Base-by-base conservation (phyloP, 2,888 invertebrate genomes). In the Cepaea hortensis region DNA sequence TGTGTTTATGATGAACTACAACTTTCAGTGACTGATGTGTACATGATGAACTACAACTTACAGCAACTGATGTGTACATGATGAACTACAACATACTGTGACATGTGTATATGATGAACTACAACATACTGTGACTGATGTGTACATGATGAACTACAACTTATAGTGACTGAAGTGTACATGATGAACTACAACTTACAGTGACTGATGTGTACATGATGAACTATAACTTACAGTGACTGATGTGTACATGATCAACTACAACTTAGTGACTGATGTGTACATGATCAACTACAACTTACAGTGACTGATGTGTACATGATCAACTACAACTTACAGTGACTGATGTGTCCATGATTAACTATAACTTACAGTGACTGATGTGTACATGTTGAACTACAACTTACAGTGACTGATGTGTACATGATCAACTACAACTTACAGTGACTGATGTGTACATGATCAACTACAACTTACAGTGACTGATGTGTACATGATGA, bases 221-320 rank as follows among this genome's bases (percentile, higher is more conserved):
- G 1, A 55, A 55, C 55, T 55, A 55, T 0, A 55, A 55, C 55
- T 70, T 79, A 86, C 86, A 13, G 0, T n/a, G 46, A 70, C 80
- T 50, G 0, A 23, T 61, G 7, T 50, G 76, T 11, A 84, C 87
- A n/a, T 55, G 55, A 55, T 55, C 7, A 55, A 55, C 55, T 55
- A 55, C 6, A 55, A 55, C 55, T 70, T 79, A 86, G 0, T n/a
- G 46, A 70, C 80, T 50, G 1, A 23, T 61, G 7, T 50, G 76
- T 11, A 84, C 87, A n/a, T 55, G 55, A 55, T 55, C 1, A 55
- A 55, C 55, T 55, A 55, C 6, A 55, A 55, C 55, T 70, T 79
- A 86, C 86, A 23, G 0, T n/a, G 46, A 70, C 80, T 50, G 1
- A 23, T 61, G 7, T 50, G 76, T 11, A 84, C 87, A n/a, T 55